Evolutionary conservation across 2,113 vertebrate genomes (phyloP).

Genomic region (Pavo muticus): DNA sequence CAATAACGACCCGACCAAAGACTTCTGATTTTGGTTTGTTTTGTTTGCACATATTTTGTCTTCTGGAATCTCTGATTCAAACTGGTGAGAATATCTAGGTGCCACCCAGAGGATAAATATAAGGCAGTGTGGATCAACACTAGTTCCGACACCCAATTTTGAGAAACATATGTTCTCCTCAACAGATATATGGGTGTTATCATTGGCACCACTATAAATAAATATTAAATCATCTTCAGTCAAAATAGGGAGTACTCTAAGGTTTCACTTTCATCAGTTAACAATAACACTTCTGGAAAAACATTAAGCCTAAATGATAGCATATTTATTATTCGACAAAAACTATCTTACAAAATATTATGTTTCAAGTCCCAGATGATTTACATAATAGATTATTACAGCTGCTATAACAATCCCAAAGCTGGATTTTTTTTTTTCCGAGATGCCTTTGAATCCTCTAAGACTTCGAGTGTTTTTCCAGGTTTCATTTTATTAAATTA

Average conservation of each 20-base stretch:
- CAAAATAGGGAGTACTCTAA: conserved; percentile 37
- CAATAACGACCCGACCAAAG: not conserved
- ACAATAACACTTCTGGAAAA: conserved; percentile 55
- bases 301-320: conserved; percentile 29
- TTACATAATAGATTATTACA: conserved; percentile 54
- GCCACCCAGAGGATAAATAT: conserved; percentile 50
- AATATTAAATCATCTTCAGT: conserved; percentile 36
- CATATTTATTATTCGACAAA: conserved; percentile 57
- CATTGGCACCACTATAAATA: conserved; percentile 27
- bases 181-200: conserved; percentile 37
- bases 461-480: conserved; percentile 26
- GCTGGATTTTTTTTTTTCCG: not conserved
- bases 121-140: not conserved
- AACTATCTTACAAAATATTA: conserved; percentile 55
- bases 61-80: not conserved
- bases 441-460: conserved; percentile 28
- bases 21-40: not conserved
- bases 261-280: conserved; percentile 54
- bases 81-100: not conserved
- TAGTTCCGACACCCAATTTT: conserved; percentile 29
- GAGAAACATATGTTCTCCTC: conserved; percentile 30
- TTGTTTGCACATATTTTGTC: not conserved
- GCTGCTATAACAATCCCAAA: conserved; percentile 42
- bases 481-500: conserved; percentile 34
- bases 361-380: conserved; percentile 55